Percentiles rank a stretch among this genome's conserved stretches.
Evolutionary conservation across 2,797 vertebrate species (phyloP).

Genomic region (Muscicapa striata): DNA sequence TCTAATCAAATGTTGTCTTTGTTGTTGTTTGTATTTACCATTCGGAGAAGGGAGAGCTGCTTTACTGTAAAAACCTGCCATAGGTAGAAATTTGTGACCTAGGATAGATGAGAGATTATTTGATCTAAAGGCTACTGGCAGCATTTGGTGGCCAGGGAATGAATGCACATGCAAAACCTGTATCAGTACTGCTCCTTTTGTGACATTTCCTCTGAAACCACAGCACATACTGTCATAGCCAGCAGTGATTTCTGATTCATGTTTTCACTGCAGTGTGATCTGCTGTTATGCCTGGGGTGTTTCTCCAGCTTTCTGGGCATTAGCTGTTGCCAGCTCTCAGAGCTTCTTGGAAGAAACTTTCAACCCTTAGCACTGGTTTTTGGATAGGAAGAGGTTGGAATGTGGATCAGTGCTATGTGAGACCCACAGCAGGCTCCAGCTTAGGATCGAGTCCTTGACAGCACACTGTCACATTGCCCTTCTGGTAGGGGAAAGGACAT

Average conservation of each 20-base stretch:
- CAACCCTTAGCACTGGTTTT: background rate
- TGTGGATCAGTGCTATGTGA: background rate
- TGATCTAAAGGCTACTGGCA: background rate
- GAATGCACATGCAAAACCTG: background rate
- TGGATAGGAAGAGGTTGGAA: background rate
- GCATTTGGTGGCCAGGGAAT: background rate
- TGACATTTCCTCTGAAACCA: background rate
- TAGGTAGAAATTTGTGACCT: background rate
- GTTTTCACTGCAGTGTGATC: background rate
- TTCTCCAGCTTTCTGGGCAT: background rate
- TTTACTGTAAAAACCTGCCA: background rate
- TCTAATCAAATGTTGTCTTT: background rate
- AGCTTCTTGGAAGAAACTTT: background rate
- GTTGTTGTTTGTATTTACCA: background rate
- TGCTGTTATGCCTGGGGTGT: accelerated
- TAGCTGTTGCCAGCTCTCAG: background rate
- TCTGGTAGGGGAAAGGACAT: background rate
- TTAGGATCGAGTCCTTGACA: background rate
- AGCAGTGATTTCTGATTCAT: background rate
- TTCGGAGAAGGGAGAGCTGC: accelerated
- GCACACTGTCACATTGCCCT: accelerated
- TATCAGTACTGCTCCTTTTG: background rate
- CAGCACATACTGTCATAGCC: background rate
- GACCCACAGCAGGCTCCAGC: background rate
- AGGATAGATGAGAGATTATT: background rate